Percentiles rank a stretch among this genome's conserved stretches.
phyloP scores from a whole-genome alignment of 1,140 invertebrate genomes.

The Drosophila simulans region DNA sequence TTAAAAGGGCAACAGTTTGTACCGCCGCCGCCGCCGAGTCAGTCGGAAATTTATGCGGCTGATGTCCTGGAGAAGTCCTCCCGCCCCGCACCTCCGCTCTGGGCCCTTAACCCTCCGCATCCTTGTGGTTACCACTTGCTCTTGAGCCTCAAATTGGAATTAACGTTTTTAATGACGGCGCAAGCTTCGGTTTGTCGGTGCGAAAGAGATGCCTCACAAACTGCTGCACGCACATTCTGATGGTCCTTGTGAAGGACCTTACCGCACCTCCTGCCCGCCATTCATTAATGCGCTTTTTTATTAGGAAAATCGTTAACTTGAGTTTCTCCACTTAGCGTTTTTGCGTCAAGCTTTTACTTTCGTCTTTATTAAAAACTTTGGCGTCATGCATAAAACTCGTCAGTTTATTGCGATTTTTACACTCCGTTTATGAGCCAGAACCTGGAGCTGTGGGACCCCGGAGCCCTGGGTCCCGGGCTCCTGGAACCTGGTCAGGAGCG shows the following conservation, averaged over 20 bases:
- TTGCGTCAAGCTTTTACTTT: conserved; percentile 43
- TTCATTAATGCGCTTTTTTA: conserved; percentile 78
- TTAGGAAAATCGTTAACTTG: conserved; percentile 70
- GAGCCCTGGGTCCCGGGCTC: background rate
- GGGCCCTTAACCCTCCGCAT: conserved; percentile 8
- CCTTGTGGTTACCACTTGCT: conserved; percentile 37
- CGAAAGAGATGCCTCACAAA: conserved; percentile 25
- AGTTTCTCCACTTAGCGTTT: conserved; percentile 58
- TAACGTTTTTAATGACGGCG: conserved; percentile 79
- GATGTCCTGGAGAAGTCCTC: conserved; percentile 23
- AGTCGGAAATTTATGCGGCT: conserved; percentile 52
- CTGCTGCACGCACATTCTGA: conserved; percentile 46
- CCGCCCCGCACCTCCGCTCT: background rate
- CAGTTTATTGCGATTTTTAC: conserved; percentile 68
- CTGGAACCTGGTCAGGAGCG: conserved; percentile 13
- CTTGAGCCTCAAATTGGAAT: conserved; percentile 76
- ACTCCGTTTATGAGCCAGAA: conserved; percentile 53
- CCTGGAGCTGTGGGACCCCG: background rate
- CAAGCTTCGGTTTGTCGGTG: conserved; percentile 24
- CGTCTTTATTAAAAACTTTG: conserved; percentile 67
- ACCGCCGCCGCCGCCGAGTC: conserved; percentile 17
- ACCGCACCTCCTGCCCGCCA: conserved; percentile 14
- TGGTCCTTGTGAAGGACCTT: conserved; percentile 2
- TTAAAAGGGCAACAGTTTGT: conserved; percentile 64
- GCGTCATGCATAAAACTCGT: conserved; percentile 68